A percentile compares a stretch with the other conserved stretches of the same genome.
Evolutionary conservation across 2,888 invertebrate genomes (phyloP).

Genomic region (Caenorhabditis panamensis): DNA sequence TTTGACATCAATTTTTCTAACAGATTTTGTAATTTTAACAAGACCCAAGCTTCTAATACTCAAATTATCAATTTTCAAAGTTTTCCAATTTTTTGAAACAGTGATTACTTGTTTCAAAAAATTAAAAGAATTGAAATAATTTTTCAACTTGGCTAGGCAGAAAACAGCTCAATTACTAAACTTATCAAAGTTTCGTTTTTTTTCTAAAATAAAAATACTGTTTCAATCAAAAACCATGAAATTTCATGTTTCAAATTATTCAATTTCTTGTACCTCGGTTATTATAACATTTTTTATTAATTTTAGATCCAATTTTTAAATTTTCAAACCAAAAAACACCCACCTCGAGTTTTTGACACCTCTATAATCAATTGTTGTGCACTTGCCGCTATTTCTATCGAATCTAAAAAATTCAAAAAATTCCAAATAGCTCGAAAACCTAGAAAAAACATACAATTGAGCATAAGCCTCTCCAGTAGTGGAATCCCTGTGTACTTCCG

Average conservation of each 20-base stretch:
- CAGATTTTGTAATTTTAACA: not conserved
- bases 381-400: no score
- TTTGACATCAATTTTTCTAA: constrained; percentile 3
- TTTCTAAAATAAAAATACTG: no score
- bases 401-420: constrained; percentile 41
- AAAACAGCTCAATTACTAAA: no score
- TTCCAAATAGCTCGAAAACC: no score
- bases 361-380: no score
- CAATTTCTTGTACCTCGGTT: no score
- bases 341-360: constrained; percentile 28
- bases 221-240: no score
- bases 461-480: constrained; percentile 14
- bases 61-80: constrained; percentile 3
- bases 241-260: no score
- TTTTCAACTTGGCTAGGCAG: no score
- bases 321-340: not conserved
- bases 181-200: no score
- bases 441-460: constrained; percentile 26
- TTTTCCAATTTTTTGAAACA: not conserved
- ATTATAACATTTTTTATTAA: no score
- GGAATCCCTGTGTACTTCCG: constrained; percentile 20
- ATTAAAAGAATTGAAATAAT: not conserved
- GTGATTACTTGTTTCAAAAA: not conserved
- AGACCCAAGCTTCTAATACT: not conserved
- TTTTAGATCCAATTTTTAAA: no score